phyloP scores from a whole-genome alignment of 2,113 vertebrate genomes.

The Lampris megalopsis region DNA sequence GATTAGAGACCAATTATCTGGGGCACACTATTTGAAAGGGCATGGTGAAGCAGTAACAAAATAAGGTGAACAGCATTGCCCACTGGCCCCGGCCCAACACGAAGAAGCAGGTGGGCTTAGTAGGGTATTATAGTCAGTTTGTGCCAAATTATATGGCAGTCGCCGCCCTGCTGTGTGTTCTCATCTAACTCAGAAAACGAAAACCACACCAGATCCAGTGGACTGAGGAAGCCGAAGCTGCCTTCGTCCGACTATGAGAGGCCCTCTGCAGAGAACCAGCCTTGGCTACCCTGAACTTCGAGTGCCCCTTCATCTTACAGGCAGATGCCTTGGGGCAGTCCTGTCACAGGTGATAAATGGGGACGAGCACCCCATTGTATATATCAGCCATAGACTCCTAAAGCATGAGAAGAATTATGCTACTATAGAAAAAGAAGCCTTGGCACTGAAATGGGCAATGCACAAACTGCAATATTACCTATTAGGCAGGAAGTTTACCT shows the following conservation, averaged over 20 bases:
- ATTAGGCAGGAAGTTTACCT: background rate
- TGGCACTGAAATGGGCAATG: constrained; percentile 6
- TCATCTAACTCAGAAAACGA: background rate
- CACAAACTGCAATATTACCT: constrained; percentile 5
- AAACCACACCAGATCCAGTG: background rate
- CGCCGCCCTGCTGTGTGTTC: background rate
- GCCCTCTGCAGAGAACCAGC: background rate
- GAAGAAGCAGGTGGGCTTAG: constrained; percentile 10
- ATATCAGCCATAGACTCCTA: background rate
- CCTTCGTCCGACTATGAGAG: background rate
- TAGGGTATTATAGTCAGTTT: constrained; percentile 2
- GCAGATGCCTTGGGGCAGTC: background rate
- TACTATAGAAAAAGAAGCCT: background rate
- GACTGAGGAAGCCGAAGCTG: background rate
- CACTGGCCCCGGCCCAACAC: background rate
- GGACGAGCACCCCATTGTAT: background rate
- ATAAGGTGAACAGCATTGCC: background rate
- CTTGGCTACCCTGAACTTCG: background rate
- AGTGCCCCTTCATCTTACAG: background rate
- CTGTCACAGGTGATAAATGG: background rate
- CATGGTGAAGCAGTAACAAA: background rate
- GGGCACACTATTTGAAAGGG: background rate
- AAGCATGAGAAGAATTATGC: background rate
- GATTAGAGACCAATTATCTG: background rate
- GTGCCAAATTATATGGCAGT: background rate